phyloP scores from a whole-genome alignment of 2,113 vertebrate genomes.

The Festucalex cinctus region DNA sequence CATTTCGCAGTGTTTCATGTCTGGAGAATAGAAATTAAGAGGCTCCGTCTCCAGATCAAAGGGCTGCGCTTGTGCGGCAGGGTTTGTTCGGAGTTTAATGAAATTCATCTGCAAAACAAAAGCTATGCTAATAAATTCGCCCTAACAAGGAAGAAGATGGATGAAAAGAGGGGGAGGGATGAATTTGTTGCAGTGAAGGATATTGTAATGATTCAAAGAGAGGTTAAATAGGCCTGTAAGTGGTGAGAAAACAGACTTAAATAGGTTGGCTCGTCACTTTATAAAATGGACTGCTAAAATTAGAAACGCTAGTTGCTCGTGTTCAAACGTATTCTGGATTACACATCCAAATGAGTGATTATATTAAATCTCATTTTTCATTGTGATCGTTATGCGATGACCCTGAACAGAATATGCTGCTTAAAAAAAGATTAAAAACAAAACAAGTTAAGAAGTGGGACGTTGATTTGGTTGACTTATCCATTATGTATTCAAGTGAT shows the following conservation, averaged over 20 bases:
- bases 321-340: background rate
- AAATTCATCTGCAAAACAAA: conserved; percentile 74
- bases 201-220: conserved; percentile 54
- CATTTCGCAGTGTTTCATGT: conserved; percentile 68
- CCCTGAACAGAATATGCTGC: no score
- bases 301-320: conserved; percentile 3
- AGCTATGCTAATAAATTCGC: conserved; percentile 71
- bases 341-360: background rate
- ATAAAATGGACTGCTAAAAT: conserved; percentile 18
- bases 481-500: no score
- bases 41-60: conserved; percentile 71
- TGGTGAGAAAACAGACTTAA: conserved; percentile 33
- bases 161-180: conserved; percentile 47
- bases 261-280: conserved; percentile 24
- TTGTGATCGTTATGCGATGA: no score
- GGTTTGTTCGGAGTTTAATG: conserved; percentile 76
- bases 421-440: no score
- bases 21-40: conserved; percentile 75
- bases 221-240: conserved; percentile 66
- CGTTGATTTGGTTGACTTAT: no score
- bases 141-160: conserved; percentile 62
- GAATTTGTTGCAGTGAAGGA: conserved; percentile 62
- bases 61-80: conserved; percentile 58
- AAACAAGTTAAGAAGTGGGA: no score
- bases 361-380: background rate